Conservation (phyloP, 2,888 invertebrate species). For the Sepioteuthis lessoniana region DNA sequence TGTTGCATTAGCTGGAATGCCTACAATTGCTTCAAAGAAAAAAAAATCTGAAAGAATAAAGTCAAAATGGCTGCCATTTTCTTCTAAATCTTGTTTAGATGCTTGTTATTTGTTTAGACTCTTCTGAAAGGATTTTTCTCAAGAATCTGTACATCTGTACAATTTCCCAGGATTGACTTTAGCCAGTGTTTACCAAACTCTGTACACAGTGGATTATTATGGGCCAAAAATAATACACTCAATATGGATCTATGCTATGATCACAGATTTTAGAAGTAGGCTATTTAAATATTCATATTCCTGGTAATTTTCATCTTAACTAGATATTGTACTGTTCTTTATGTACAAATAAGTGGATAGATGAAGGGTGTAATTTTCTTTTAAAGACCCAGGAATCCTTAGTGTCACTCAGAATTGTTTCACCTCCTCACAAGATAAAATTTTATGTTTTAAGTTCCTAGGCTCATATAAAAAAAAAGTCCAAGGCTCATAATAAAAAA, state of each 20-base stretch:
- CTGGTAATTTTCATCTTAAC: too few species aligned
- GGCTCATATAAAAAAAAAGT: too few species aligned
- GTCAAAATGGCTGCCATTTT: not conserved
- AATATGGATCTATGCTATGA: not conserved
- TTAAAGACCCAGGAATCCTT: too few species aligned
- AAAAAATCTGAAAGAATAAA: not conserved
- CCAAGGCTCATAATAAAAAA: too few species aligned
- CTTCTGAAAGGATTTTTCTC: not conserved
- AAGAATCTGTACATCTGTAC: not conserved
- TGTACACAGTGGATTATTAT: not conserved
- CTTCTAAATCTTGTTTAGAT: not conserved
- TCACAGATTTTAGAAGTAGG: not conserved
- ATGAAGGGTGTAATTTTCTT: too few species aligned
- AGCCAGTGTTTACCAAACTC: not conserved
- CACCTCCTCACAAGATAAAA: too few species aligned
- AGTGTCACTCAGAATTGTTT: too few species aligned
- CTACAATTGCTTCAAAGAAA: not conserved
- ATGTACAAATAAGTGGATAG: rapidly evolving
- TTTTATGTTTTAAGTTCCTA: too few species aligned
- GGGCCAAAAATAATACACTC: not conserved
- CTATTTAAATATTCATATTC: not conserved
- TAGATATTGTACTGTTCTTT: too few species aligned
- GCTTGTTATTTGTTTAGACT: not conserved
- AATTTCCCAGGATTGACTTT: not conserved
- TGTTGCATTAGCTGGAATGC: not conserved